Evolutionary conservation across 92 coral and sea anemone genomes (phyloP).

Genomic region (Phenganax marumi): DNA sequence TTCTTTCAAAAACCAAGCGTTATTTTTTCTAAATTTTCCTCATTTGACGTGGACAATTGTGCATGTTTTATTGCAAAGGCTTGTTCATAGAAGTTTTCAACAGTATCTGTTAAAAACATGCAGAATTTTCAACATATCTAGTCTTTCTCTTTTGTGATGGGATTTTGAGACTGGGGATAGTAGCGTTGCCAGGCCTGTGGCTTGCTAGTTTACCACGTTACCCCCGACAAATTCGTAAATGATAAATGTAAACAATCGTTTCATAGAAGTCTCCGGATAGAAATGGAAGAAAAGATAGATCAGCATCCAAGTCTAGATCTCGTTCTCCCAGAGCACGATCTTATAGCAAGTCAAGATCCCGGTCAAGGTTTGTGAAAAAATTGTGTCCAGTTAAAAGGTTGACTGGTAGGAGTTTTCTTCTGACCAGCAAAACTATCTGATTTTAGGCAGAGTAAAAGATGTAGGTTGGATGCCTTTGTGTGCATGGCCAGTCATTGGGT

Average conservation of each 20-base stretch:
- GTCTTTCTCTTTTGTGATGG: no score
- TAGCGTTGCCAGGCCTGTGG: no score
- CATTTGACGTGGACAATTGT: not conserved
- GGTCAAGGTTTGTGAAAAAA: constrained; percentile 40
- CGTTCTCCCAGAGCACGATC: constrained; percentile 68
- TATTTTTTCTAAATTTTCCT: not conserved
- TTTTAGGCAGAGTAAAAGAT: no score
- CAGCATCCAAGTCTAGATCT: constrained; percentile 72
- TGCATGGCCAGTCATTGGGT: not conserved
- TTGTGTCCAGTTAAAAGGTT: not conserved
- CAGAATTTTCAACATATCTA: no score
- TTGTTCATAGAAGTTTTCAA: no score
- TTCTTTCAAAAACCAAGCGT: not conserved
- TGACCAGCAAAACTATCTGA: no score
- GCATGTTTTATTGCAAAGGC: not conserved
- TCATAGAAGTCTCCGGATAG: constrained; percentile 44
- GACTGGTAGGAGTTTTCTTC: no score
- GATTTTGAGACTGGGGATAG: no score
- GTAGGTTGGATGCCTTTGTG: no score
- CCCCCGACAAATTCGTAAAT: not conserved
- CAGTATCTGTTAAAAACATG: no score
- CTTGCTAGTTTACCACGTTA: not conserved
- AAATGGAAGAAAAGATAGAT: constrained; percentile 59
- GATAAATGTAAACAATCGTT: not conserved
- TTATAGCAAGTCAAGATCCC: constrained; percentile 72